Evolutionary conservation across 2,797 vertebrate species (phyloP), one percentile per base, ranked within the genome.

Genomic region (Balearica regulorum): DNA sequence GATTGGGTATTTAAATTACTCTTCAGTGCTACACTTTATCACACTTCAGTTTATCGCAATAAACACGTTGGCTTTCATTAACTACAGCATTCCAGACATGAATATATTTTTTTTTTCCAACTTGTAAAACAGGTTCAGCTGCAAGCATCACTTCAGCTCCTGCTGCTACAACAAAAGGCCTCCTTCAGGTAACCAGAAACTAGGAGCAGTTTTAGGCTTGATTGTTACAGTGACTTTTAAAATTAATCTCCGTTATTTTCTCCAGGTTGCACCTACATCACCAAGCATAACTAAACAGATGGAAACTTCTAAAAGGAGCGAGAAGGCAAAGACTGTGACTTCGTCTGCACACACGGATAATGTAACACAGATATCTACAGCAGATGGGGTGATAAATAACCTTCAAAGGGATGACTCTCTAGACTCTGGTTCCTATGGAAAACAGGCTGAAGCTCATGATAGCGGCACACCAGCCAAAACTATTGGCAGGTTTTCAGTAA

Each of bases 401-500:
- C 91, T 90, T 79, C 98, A 90, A 55, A 71, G 94, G 13, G 98
- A 98, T 49, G 98, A 98, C 61, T 92, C 97, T 43, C 97, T 95
- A 57, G 98, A 98, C 93, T 98, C 98, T 3, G 98, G 98, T 89
- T 98, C 98, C 81, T 97, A 91, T 94, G 98, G 96, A 78, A 98
- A 96, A 98, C 98, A 96, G 98, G 98, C 98, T 19, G 97, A 83
- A 79, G 84, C 90, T 75, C 95, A 72, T 53, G 97, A 93, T 3
- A 39, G 91, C 25, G 53, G 90, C 79, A 98, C 96, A 4, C 98
- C 98, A 35, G 98, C 98, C 96, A 99, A 98, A 92, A 99, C 98
- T 0, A 99, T 99, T 39, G 99, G 99, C 81, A 99, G 99, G 76
- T 99, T 99, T 97, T 99, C 99, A 2, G 99, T 99, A 65, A 96